Evolutionary conservation across 2,113 vertebrate species (phyloP).

Genomic region (Actenoides lindsayi): DNA sequence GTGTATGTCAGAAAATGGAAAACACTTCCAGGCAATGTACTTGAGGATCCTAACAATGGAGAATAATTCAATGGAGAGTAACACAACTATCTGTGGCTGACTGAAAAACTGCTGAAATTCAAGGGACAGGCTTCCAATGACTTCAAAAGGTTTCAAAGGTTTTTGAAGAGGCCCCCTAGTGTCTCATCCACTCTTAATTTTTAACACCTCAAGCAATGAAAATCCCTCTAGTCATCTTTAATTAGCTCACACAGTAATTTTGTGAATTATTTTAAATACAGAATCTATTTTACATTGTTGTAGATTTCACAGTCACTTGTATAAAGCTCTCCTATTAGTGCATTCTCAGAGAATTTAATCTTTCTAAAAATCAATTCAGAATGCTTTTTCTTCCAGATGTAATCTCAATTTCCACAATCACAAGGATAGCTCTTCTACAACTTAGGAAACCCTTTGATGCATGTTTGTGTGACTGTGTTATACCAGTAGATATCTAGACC

Average conservation of each 20-base stretch:
- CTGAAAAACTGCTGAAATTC: conserved; percentile 13
- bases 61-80: not conserved
- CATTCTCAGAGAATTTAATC: not conserved
- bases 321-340: not conserved
- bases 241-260: conserved; percentile 47
- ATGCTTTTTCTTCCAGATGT: not conserved
- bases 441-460: conserved; percentile 12
- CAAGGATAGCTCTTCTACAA: not conserved
- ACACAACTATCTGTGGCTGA: not conserved
- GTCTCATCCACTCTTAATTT: conserved; percentile 33
- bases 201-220: conserved; percentile 36
- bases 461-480: not conserved
- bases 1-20: not conserved
- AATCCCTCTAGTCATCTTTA: conserved; percentile 47
- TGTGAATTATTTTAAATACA: conserved; percentile 49
- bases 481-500: not conserved
- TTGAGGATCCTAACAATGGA: not conserved
- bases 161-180: conserved; percentile 54
- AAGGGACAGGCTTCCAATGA: conserved; percentile 9
- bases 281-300: conserved; percentile 12
- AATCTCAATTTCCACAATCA: conserved; percentile 1
- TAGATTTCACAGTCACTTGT: conserved; percentile 19
- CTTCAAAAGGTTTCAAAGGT: conserved; percentile 50
- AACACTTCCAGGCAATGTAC: not conserved
- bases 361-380: not conserved